Percentiles rank a stretch among this genome's conserved stretches.
Evolutionary conservation across 2,113 vertebrate genomes (phyloP).

Genomic region (Barnardius zonarius): DNA sequence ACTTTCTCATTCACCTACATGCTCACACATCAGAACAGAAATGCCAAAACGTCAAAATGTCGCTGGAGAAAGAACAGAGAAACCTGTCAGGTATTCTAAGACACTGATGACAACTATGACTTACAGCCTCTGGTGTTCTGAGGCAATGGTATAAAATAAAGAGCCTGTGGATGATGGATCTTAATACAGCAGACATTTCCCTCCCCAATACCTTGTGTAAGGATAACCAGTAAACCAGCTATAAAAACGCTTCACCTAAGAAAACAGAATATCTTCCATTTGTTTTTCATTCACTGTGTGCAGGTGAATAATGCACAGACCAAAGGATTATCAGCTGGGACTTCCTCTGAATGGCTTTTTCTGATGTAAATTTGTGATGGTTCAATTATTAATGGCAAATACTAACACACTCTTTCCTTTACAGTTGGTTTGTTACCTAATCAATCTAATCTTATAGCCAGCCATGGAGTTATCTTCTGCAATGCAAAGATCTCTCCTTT

Average conservation of each 20-base stretch:
- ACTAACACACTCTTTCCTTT: not conserved
- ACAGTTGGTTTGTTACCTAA: not conserved
- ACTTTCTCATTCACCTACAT: not conserved
- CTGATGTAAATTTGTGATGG: not conserved
- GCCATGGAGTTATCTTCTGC: not conserved
- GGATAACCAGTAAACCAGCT: not conserved
- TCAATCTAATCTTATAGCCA: not conserved
- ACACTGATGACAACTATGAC: not conserved
- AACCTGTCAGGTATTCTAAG: not conserved
- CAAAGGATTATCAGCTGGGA: not conserved
- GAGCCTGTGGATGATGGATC: not conserved
- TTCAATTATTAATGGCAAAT: not conserved
- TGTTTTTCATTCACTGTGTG: not conserved
- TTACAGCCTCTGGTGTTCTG: not conserved
- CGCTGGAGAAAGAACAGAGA: not conserved
- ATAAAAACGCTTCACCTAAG: not conserved
- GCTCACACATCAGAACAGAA: not conserved
- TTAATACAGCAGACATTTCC: not conserved
- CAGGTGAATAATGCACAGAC: not conserved
- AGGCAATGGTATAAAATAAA: not conserved
- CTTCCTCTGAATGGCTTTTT: not conserved
- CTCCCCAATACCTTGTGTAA: rapidly evolving
- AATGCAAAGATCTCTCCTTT: not conserved
- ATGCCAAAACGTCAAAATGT: not conserved
- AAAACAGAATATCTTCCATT: not conserved